Conservation (phyloP, 1,140 invertebrate genomes). For the Lepidurus arcticus region DNA sequence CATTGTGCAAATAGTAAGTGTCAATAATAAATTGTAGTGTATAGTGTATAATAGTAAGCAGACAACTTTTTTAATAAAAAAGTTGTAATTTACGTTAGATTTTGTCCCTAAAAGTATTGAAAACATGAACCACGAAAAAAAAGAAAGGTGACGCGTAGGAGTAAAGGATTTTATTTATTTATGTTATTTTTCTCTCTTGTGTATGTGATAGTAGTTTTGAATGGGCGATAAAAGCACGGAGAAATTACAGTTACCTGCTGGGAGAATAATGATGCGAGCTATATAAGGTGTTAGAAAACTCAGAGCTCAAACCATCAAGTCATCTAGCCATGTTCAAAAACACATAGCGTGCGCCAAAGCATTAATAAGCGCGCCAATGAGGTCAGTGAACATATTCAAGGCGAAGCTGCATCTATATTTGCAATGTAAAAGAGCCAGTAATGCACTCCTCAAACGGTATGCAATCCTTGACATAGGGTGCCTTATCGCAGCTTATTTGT, state of each 20-base stretch:
- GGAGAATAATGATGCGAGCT: background rate
- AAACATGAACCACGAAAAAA: background rate
- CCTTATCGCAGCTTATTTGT: too few relatives aligned
- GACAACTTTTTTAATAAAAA: too few relatives aligned
- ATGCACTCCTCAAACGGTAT: too few relatives aligned
- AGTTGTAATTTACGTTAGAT: too few relatives aligned
- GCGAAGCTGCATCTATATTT: background rate
- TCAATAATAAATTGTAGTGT: too few relatives aligned
- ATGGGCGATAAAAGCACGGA: background rate
- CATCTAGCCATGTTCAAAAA: background rate
- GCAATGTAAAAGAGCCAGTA: background rate
- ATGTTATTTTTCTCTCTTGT: background rate
- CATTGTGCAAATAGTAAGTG: too few relatives aligned
- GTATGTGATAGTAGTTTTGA: background rate
- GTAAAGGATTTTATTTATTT: background rate
- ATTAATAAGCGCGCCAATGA: background rate
- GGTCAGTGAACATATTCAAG: background rate
- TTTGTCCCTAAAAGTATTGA: too few relatives aligned
- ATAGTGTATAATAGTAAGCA: too few relatives aligned
- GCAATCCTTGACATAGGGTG: too few relatives aligned
- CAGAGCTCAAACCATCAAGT: background rate
- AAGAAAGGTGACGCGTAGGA: background rate
- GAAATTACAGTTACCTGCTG: constrained; percentile 2
- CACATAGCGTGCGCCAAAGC: constrained; percentile 1
- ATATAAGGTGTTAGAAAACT: constrained; percentile 19